Evolutionary conservation across 2,113 vertebrate genomes (phyloP).

Genomic region (Anolis sagrei): DNA sequence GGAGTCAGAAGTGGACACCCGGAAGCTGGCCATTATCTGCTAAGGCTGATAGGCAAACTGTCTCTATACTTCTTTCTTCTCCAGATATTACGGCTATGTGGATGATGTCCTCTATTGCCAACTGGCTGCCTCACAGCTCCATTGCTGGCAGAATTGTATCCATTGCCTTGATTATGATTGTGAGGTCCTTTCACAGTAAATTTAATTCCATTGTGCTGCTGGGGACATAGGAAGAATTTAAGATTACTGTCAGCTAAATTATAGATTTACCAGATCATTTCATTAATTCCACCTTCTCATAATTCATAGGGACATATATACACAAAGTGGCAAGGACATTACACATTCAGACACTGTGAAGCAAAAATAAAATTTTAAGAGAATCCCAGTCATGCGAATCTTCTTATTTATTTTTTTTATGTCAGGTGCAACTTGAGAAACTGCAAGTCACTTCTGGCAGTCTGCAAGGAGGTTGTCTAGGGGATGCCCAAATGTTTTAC

Average conservation of each 20-base stretch:
- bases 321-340: too few relatives aligned
- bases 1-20: constrained; percentile 50
- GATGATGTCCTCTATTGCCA: constrained; percentile 85
- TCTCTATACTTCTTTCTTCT: constrained; percentile 92
- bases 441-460: too few relatives aligned
- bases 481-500: too few relatives aligned
- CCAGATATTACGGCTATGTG: constrained; percentile 92
- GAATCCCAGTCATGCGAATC: neutral
- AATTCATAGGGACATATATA: neutral
- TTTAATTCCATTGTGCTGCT: constrained; percentile 86
- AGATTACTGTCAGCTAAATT: constrained; percentile 18
- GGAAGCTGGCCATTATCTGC: constrained; percentile 84
- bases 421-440: too few relatives aligned
- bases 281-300: constrained; percentile 18
- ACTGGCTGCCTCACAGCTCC: constrained; percentile 78
- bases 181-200: constrained; percentile 90
- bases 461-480: too few relatives aligned
- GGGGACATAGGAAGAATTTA: constrained; percentile 45
- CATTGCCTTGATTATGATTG: constrained; percentile 77
- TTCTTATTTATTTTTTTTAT: too few relatives aligned
- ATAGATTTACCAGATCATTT: neutral
- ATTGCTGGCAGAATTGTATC: constrained; percentile 76
- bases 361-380: neutral
- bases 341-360: neutral
- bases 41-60: constrained; percentile 92